Base-by-base conservation (phyloP, 2,113 vertebrate species). In the Hylia prasina region DNA sequence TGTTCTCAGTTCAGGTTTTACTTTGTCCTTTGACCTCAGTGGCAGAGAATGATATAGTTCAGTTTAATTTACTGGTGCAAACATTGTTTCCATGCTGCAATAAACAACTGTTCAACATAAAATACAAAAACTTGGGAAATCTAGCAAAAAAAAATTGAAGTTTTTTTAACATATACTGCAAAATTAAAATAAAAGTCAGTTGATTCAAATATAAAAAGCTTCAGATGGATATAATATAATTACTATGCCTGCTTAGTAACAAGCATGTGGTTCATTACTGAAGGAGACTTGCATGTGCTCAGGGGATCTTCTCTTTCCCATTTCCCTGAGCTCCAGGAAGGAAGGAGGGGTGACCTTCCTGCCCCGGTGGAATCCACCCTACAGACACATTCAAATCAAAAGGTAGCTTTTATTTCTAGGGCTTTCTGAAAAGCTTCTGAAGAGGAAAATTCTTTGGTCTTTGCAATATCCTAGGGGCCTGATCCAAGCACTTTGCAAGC, bases 391-490 rank as follows among this genome's bases (percentile, higher is more conserved):
- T 53, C 58, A 82, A 90, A 95, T 90, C 65, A 91, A 96, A 92
- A 90, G 47, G 17, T 54, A 78, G 23, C 44, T 91, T 96, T 95
- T 88, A 82, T 88, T 93, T 83, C 81, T 77, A 76, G 23, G 69
- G 22, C 56, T 93, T 75, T 95, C 72, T 83, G 69, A 95, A 93
- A 91, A 90, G 45, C 64, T 93, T 94, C 89, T 93, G 69, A 92
- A 90, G 79, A 92, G 30, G 42, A 95, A 91, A 96, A 37, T 53
- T 7, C 78, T 95, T 97, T 96, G 48, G 76, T 95, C 69, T 87
- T 85, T 93, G 69, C 58, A 77, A 77, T 75, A 73, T 94, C 92
- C 83, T 90, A 50, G 42, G 35, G 87, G 77, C 61, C 77, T 82
- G 76, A 94, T 76, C 70, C 68, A 87, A 92, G 47, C 33, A 58